A percentile compares a stretch with the other conserved stretches of the same genome.
Evolutionary conservation across 2,113 vertebrate species (phyloP).

Genomic region (Hymenochirus boettgeri): DNA sequence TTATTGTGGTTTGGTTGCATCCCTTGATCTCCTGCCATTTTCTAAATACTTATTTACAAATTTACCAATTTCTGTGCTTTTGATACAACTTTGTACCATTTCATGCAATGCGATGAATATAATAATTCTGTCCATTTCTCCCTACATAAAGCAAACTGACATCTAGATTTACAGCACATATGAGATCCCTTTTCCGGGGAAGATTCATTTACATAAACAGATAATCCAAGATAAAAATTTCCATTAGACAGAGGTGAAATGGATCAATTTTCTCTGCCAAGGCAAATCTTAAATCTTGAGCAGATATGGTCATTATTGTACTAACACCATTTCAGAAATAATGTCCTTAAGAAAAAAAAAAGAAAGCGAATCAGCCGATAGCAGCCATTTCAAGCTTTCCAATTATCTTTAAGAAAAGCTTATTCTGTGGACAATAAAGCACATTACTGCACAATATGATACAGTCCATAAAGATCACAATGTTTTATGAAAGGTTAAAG

Average conservation of each 20-base stretch:
- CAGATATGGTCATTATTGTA: constrained; percentile 99
- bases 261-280: constrained; percentile 99
- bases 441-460: constrained; percentile 99
- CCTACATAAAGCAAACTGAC: constrained; percentile 77
- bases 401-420: constrained; percentile 99
- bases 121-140: constrained; percentile 70
- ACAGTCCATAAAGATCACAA: constrained; percentile 99
- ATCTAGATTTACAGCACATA: constrained; percentile 88
- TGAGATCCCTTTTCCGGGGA: constrained; percentile 81
- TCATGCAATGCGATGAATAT: constrained; percentile 60
- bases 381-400: constrained; percentile 97
- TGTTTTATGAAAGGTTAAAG: constrained; percentile 99
- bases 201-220: constrained; percentile 99
- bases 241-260: constrained; percentile 99
- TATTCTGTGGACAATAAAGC: constrained; percentile 99
- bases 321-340: constrained; percentile 96
- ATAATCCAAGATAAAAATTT: constrained; percentile 99
- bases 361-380: constrained; percentile 81
- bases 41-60: too few species aligned
- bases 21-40: too few species aligned
- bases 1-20: too few species aligned
- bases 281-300: constrained; percentile 98
- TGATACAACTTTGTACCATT: too few species aligned
- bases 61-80: too few species aligned
- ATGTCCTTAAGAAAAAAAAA: constrained; percentile 82